A percentile compares a stretch with the other conserved stretches of the same genome.
Evolutionary conservation across 1,140 invertebrate species (phyloP).

Genomic region (Trachymyrmex cornetzi): DNA sequence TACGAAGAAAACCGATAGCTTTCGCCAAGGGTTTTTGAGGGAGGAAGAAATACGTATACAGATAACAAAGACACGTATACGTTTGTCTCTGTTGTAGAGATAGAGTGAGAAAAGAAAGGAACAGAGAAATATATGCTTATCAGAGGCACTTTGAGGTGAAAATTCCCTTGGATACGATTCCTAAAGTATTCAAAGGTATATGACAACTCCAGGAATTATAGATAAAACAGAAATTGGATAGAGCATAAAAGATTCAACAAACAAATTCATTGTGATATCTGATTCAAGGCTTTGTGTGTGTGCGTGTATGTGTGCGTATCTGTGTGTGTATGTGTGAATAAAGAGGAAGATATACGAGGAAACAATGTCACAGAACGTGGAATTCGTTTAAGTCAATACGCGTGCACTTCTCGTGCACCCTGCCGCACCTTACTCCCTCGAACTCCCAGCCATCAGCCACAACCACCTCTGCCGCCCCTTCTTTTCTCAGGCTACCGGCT

Average conservation of each 20-base stretch:
- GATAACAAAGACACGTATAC: neutral
- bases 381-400: constrained; percentile 70
- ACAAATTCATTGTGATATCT: neutral
- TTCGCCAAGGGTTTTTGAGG: constrained; percentile 64
- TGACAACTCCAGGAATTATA: neutral
- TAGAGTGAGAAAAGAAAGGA: constrained; percentile 39
- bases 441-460: too few species aligned
- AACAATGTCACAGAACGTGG: constrained; percentile 66
- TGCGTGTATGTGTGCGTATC: neutral
- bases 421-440: constrained; percentile 32
- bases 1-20: constrained; percentile 70
- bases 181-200: neutral
- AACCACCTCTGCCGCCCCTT: constrained; percentile 13
- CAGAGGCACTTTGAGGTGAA: constrained; percentile 21
- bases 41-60: constrained; percentile 32
- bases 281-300: neutral
- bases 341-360: constrained; percentile 19
- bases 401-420: constrained; percentile 24
- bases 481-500: constrained; percentile 6
- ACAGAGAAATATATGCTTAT: constrained; percentile 27
- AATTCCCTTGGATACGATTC: neutral
- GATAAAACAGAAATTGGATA: neutral
- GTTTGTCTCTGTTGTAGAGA: neutral
- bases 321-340: neutral
- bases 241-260: neutral